phyloP scores from a whole-genome alignment of 2,888 invertebrate genomes.

The Eumacrocentrus americanus region DNA sequence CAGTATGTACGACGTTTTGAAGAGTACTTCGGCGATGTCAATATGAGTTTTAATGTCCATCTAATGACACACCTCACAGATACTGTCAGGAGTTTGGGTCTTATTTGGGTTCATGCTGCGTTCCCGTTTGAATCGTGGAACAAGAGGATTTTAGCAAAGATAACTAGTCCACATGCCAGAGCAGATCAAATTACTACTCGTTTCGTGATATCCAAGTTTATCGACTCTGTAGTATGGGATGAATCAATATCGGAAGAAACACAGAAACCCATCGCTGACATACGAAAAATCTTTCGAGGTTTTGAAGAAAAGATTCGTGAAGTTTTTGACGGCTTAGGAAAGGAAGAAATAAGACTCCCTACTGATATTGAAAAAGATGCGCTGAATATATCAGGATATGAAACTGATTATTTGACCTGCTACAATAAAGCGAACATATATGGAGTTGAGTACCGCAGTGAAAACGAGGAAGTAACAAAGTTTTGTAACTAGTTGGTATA shows the following conservation, averaged over 20 bases:
- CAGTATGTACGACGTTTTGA: constrained; percentile 12
- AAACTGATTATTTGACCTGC: not conserved
- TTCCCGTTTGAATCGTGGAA: constrained; percentile 16
- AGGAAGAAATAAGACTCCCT: not conserved
- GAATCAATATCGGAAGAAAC: not conserved
- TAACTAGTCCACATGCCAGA: constrained; percentile 4
- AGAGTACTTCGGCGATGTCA: constrained; percentile 2
- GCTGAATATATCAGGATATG: not conserved
- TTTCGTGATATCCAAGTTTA: constrained; percentile 10
- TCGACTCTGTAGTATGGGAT: not conserved
- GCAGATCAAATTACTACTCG: constrained; percentile 1
- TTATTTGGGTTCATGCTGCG: constrained; percentile 13
- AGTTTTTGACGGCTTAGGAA: not conserved
- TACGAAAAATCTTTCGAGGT: not conserved
- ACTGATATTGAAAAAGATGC: not conserved
- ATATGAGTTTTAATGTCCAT: constrained; percentile 19
- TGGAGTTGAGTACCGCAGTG: not conserved
- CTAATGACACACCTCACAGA: not conserved
- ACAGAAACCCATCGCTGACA: not conserved
- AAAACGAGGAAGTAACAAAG: not conserved
- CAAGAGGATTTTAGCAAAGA: not conserved
- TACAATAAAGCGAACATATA: not conserved
- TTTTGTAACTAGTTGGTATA: not conserved
- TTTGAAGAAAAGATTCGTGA: not conserved
- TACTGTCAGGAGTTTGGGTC: constrained; percentile 11